Evolutionary conservation across 2,113 vertebrate species (phyloP), one percentile per base, ranked within the genome.

Genomic region (Lamprologus ornatipinnis): DNA sequence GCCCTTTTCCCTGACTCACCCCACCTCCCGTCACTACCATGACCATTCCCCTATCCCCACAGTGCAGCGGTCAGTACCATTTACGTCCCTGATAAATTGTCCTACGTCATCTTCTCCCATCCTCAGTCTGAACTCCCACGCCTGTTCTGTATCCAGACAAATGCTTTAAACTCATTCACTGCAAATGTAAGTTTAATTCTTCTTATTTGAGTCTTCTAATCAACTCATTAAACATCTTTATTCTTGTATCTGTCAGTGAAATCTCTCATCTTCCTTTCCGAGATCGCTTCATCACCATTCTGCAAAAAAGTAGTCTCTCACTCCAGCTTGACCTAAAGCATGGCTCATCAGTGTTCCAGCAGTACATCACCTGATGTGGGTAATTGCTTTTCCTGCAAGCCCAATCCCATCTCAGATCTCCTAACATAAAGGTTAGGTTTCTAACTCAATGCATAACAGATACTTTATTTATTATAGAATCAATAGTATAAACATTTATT

Each of bases 1-100:
- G 90, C 92, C 92, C 91, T 86, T 88, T 89, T 91, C 80, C 89
- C 85, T 95, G 95, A 96, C 93, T 96, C 95, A 96, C 82, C 68
- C 78, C 47, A 26, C n/a, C 83, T 84, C 55, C 84, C 58, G 17
- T 89, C 83, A 84, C 83, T 88, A 87, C 73, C 89, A 65, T 80
- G 87, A 89, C 90, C 84, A 88, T 87, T 86, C 88, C 70, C 87
- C 86, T 23, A 49, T 78, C 60, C 85, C 85, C 33, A n/a, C 23
- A 58, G 88, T 81, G 73, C 49, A 85, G 60, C 42, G 88, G 88
- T 93, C 89, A 87, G 81, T 57, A 81, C 85, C 91, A 93, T 87
- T 93, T 91, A 91, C 78, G 83, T 81, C 54, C 60, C 84, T 91
- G 91, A 93, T 83, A 87, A 90, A 94, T 87, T 92, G 83, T 57